Evolutionary conservation across 2,113 vertebrate species (phyloP).

Genomic region (Elaphurus davidianus): DNA sequence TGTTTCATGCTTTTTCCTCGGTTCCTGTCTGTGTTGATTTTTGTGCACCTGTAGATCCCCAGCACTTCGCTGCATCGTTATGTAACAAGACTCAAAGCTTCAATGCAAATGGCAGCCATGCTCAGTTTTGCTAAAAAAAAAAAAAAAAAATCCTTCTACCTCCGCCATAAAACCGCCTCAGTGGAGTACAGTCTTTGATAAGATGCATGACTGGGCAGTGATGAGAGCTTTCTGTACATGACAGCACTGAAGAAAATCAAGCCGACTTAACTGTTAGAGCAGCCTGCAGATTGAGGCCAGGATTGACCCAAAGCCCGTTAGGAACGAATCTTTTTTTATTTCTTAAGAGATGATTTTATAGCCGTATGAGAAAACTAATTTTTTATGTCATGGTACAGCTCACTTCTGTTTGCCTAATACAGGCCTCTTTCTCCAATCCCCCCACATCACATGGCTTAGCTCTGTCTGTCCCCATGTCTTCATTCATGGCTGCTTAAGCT

Average conservation of each 20-base stretch:
- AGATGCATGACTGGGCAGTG: neutral
- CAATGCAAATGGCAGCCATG: neutral
- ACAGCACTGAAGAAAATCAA: neutral
- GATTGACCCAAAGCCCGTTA: neutral
- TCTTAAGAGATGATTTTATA: neutral
- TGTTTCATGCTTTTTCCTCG: neutral
- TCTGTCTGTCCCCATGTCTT: neutral
- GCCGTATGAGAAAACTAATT: neutral
- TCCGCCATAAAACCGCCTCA: neutral
- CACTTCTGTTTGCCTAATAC: neutral
- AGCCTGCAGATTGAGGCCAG: too few relatives aligned
- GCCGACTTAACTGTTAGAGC: neutral
- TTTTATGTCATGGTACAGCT: neutral
- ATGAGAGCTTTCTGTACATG: neutral
- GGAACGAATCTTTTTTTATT: neutral
- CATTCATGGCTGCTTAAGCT: neutral
- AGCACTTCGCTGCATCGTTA: too few relatives aligned
- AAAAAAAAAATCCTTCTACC: neutral
- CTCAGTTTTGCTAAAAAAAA: neutral
- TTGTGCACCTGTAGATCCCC: neutral
- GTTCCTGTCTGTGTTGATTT: too few relatives aligned
- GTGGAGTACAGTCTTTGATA: neutral
- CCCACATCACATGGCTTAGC: fast-evolving
- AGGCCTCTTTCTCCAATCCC: neutral
- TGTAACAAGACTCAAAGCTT: neutral